Conservation (phyloP, 2,888 invertebrate genomes). For the Crematogaster levior region DNA sequence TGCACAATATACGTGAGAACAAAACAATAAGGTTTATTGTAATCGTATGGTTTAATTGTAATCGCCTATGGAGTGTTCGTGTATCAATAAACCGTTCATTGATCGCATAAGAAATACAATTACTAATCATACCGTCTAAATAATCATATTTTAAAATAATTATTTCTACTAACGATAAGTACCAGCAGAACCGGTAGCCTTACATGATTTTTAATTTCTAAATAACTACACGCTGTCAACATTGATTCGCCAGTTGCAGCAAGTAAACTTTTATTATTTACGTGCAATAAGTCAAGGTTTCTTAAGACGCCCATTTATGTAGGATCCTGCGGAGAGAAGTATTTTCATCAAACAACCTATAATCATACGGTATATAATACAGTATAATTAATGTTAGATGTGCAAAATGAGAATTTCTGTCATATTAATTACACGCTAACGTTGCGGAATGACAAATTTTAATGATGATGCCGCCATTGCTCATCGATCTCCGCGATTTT, state of each 20-base stretch:
- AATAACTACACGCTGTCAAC: not conserved
- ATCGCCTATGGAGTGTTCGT: not conserved
- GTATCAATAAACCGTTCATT: not conserved
- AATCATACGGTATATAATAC: conserved; percentile 19
- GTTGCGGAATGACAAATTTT: conserved; percentile 51
- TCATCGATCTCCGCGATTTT: conserved; percentile 34
- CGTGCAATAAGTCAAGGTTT: conserved; percentile 4
- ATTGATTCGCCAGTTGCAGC: not conserved
- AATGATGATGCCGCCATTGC: not conserved
- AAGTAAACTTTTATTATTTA: not conserved
- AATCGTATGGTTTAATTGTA: conserved; percentile 8
- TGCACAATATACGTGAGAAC: not conserved
- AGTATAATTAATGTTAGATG: conserved; percentile 11
- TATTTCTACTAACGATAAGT: not conserved
- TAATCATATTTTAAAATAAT: not conserved
- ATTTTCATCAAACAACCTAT: conserved; percentile 32
- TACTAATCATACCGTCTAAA: not conserved
- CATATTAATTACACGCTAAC: conserved; percentile 37
- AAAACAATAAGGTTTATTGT: not conserved
- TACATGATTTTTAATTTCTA: not conserved
- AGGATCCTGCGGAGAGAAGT: not conserved
- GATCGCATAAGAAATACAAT: not conserved
- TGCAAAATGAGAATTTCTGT: conserved; percentile 26
- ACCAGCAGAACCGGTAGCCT: not conserved
- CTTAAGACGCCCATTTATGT: not conserved